Base-by-base conservation (phyloP, 23 tunicate species). In the Clavelina lepadiformis region DNA sequence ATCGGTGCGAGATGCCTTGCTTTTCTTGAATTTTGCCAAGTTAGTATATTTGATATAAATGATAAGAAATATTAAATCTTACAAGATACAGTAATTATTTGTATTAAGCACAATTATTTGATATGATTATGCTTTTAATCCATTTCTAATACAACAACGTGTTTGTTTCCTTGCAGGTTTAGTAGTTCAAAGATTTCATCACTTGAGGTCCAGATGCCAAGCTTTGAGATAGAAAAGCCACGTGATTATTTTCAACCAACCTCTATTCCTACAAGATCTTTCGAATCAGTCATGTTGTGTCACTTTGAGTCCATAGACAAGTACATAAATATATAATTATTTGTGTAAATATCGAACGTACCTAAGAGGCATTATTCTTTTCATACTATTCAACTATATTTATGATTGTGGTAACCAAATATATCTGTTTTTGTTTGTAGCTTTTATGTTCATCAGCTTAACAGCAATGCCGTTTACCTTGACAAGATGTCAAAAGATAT, bases 1-100 rank as follows among this genome's bases (percentile, higher is more conserved):
- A 19, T 74, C 81, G 31, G 80, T 83, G 50, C 63, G 81, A n/a
- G 91, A 83, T 59, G 76, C 91, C 25, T n/a, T 83, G 53, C 55
- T 83, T 1, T 83, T 83, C 46, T 27, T 83, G 23, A 53, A 79
- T 19, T 26, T 72, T 21, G 77, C 73, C 13, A 81, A 31, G 80
- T 74, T 45, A 37, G 68, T 13, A 13, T 24, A 13, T 23, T 6
- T 15, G 18, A 36, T 5, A 37, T 28, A 7, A 53, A 20, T 53
- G 22, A 53, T 53, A 6, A 6, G 22, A 11, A 13, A 20, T 11
- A n/a, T 53, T 11, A 11, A 53, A 53, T 53, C 7, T 26, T 11
- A 11, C 23, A 15, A 13, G 7, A 13, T 11, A 53, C 22, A 15
- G 22, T 53, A n/a, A 6, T 6, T 11, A 18, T 18, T 11, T 53